Evolutionary conservation across 2,888 invertebrate genomes (phyloP).

Genomic region (Xanthia togata): DNA sequence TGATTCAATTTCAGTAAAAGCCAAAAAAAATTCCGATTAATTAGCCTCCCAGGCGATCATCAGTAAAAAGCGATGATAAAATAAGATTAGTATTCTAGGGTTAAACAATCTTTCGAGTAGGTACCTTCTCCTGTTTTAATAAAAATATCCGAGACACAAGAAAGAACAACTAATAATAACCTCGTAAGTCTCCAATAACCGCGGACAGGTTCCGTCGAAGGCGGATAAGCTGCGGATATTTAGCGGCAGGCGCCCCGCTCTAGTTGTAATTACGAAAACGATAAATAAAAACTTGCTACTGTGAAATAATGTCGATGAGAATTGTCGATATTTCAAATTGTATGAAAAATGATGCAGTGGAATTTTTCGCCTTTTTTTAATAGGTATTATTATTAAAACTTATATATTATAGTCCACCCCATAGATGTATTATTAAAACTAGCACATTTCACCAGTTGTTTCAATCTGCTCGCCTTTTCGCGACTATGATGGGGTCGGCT

Average conservation of each 20-base stretch:
- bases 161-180: constrained; percentile 30
- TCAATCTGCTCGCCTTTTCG: too few species aligned
- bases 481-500: too few species aligned
- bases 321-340: not conserved
- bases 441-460: not conserved
- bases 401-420: not conserved
- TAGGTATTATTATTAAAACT: not conserved
- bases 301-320: not conserved
- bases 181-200: constrained; percentile 52
- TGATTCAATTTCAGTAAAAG: too few species aligned
- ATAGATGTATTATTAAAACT: too few species aligned
- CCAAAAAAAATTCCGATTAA: too few species aligned
- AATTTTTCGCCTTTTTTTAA: not conserved
- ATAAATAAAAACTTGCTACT: constrained; percentile 19
- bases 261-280: constrained; percentile 47
- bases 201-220: constrained; percentile 24
- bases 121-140: not conserved
- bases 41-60: too few species aligned
- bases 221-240: constrained; percentile 62
- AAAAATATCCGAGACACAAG: not conserved
- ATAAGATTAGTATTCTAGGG: too few species aligned
- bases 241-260: constrained; percentile 30
- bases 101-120: not conserved
- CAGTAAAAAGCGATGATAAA: too few species aligned
- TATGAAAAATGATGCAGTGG: not conserved